Conservation (phyloP, 2,888 invertebrate species). For the Eristalinus sepulchralis region DNA sequence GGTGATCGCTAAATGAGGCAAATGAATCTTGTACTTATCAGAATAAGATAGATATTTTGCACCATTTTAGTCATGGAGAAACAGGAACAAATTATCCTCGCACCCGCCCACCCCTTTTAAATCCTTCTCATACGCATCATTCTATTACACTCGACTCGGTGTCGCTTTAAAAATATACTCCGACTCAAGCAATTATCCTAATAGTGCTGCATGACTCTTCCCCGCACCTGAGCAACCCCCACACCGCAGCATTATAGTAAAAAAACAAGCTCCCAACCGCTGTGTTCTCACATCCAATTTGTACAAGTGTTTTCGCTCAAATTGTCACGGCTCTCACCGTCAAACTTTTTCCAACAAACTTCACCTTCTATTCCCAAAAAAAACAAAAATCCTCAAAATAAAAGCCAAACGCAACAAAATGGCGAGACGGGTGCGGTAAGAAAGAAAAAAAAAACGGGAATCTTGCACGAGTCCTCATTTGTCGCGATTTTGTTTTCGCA, state of each 20-base stretch:
- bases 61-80: too few relatives aligned
- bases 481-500: constrained; percentile 64
- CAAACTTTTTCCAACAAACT: constrained; percentile 60
- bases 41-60: too few relatives aligned
- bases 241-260: constrained; percentile 7
- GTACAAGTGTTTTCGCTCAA: constrained; percentile 68
- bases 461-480: constrained; percentile 60
- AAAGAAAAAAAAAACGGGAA: constrained; percentile 10
- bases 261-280: neutral
- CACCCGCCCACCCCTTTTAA: too few relatives aligned
- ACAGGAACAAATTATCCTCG: too few relatives aligned
- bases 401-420: constrained; percentile 9
- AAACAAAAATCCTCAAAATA: neutral
- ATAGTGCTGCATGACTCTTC: constrained; percentile 40
- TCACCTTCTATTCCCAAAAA: constrained; percentile 41
- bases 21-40: too few relatives aligned
- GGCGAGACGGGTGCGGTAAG: neutral
- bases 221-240: neutral
- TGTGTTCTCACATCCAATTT: constrained; percentile 52
- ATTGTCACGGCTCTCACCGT: constrained; percentile 56
- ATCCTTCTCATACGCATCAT: neutral
- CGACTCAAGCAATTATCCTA: constrained; percentile 58
- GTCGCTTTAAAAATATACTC: constrained; percentile 28
- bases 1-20: too few relatives aligned
- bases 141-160: neutral